Base-by-base conservation (phyloP, 2,797 vertebrate genomes). In the Pogonophryne albipinna region DNA sequence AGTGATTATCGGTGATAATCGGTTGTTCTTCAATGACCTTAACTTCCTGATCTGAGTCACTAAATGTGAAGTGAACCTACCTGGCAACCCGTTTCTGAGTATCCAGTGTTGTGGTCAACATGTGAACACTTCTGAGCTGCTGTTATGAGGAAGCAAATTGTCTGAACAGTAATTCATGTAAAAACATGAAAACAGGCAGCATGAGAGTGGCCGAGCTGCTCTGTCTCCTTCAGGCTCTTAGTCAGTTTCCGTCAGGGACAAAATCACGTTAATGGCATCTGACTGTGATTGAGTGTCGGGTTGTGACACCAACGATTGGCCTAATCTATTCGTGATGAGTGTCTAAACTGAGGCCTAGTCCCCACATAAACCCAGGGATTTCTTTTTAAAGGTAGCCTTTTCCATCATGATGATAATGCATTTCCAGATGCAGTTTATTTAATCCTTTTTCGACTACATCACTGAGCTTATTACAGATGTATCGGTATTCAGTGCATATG, bases 111-210 rank as follows among this genome's bases (percentile, higher is more conserved):
- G 63, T 76, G 52, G 57, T 70, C 59, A 62, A 49, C 65, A 55
- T 23, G 50, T 61, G 15, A 76, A 71, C 62, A 23, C 65, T 55
- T 60, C 60, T 51, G 12, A 73, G 60, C 68, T 71, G 63, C 74
- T 82, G 50, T 71, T 58, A 42, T 77, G 70, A 61, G 74, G 56
- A 57, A 74, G 53, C 44, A 19, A n/a, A 5, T 27, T 58, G 31
- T 27, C 64, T 45, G 23, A 66, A 52, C 57, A 77, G 47, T 76
- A 23, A 64, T 69, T 77, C 46, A 55, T 74, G 14, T 49, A 41
- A 71, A 51, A 69, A 66, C 52, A 60, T 19, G 60, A 69, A 62
- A 71, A 69, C 57, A 60, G 16, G 56, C 53, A 72, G 76, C 60
- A 15, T 19, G 66, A 71, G 38, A 49, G 52, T 53, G 27, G n/a